phyloP scores from a whole-genome alignment of 1,140 invertebrate genomes.

The Aphidius gifuensis region DNA sequence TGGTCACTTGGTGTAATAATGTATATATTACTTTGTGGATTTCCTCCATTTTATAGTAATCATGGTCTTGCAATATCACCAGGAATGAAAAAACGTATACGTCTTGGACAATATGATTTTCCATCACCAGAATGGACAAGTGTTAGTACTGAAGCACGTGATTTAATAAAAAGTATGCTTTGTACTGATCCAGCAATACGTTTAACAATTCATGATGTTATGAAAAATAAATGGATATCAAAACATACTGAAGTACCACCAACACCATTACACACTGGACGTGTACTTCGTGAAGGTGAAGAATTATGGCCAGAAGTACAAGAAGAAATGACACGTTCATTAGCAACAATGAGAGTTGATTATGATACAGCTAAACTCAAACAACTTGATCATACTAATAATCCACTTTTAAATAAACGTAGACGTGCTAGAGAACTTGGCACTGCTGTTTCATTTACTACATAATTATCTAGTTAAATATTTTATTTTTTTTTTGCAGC shows the following conservation, averaged over 20 bases:
- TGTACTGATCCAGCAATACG: constrained; percentile 89
- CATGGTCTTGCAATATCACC: constrained; percentile 96
- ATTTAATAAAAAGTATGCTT: constrained; percentile 89
- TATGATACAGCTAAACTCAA: constrained; percentile 75
- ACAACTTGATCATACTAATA: constrained; percentile 85
- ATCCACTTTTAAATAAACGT: constrained; percentile 85
- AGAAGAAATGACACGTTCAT: constrained; percentile 95
- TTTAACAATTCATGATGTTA: constrained; percentile 86
- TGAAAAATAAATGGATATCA: constrained; percentile 86
- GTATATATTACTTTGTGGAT: constrained; percentile 96
- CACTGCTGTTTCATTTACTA: constrained; percentile 27
- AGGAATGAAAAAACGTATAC: constrained; percentile 98
- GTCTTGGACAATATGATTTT: constrained; percentile 95
- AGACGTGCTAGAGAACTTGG: constrained; percentile 42
- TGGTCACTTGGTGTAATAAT: constrained; percentile 98
- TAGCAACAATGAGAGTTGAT: constrained; percentile 95
- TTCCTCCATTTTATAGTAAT: constrained; percentile 97
- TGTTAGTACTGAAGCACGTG: constrained; percentile 92
- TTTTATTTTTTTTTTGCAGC: neutral
- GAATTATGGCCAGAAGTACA: constrained; percentile 95
- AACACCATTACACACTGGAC: constrained; percentile 87
- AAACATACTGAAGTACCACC: constrained; percentile 87
- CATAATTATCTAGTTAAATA: constrained; percentile 24
- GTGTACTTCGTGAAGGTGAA: constrained; percentile 83
- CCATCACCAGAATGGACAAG: constrained; percentile 94